phyloP scores from a whole-genome alignment of 2,888 invertebrate genomes.

The Acrobasis repandana region DNA sequence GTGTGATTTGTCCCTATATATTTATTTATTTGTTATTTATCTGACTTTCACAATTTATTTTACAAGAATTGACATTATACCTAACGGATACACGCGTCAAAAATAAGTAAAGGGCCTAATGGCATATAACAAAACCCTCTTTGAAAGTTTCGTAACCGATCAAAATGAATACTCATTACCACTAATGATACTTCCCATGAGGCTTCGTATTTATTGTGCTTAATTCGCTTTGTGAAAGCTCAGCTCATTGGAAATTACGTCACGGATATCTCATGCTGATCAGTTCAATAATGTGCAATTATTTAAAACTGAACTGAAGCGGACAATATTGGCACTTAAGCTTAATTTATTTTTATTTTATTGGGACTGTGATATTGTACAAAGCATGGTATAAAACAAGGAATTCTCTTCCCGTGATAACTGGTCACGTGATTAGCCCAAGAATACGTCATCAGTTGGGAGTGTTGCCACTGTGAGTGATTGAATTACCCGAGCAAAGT shows the following conservation, averaged over 20 bases:
- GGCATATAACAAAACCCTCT: background rate
- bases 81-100: too few relatives aligned
- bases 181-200: constrained; percentile 1
- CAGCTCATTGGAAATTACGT: constrained; percentile 10
- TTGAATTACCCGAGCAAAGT: too few relatives aligned
- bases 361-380: too few relatives aligned
- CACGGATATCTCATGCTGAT: background rate
- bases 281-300: background rate
- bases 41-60: too few relatives aligned
- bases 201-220: constrained; percentile 4
- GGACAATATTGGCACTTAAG: background rate
- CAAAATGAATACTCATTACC: background rate
- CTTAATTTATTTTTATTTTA: background rate
- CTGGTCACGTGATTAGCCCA: too few relatives aligned
- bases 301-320: background rate
- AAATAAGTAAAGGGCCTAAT: background rate
- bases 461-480: too few relatives aligned
- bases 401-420: too few relatives aligned
- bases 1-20: too few relatives aligned
- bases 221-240: constrained; percentile 15
- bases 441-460: too few relatives aligned
- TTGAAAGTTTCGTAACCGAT: background rate
- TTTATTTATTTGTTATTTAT: too few relatives aligned
- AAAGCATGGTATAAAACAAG: too few relatives aligned
- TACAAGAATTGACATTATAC: too few relatives aligned